Conservation (phyloP, 2,888 invertebrate genomes). For the Scaptomyza parva region DNA sequence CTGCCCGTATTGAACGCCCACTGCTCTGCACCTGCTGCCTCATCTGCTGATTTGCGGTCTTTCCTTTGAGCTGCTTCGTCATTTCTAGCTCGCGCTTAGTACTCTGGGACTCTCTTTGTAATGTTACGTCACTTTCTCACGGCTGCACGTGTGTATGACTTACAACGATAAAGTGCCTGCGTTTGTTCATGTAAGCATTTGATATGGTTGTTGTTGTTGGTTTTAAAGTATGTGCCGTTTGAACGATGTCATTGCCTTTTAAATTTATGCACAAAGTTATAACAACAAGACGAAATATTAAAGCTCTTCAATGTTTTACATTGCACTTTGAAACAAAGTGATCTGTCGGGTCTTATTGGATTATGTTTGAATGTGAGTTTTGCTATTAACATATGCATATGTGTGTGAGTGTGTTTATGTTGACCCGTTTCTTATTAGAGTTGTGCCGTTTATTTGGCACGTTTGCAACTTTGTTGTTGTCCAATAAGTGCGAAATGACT, state of each 20-base stretch:
- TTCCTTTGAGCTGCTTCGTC: slow-evolving; percentile 32
- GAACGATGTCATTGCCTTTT: slow-evolving; percentile 63
- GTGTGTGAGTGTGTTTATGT: slow-evolving; percentile 12
- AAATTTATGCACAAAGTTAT: slow-evolving; percentile 54
- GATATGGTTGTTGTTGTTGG: slow-evolving; percentile 22
- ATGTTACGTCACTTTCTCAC: slow-evolving; percentile 81
- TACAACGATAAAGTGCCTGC: slow-evolving; percentile 35
- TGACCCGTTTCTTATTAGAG: slow-evolving; percentile 61
- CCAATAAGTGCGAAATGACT: slow-evolving; percentile 52
- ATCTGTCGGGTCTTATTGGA: slow-evolving; percentile 30
- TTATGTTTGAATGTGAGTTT: slow-evolving; percentile 1
- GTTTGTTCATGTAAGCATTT: slow-evolving; percentile 26
- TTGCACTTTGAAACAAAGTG: slow-evolving; percentile 23
- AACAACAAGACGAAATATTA: slow-evolving; percentile 5
- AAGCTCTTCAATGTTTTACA: slow-evolving; percentile 14
- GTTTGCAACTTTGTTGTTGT: slow-evolving; percentile 46
- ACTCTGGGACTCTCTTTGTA: slow-evolving; percentile 59
- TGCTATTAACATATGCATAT: slow-evolving; percentile 6
- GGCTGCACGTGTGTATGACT: slow-evolving; percentile 68
- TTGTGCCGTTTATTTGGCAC: slow-evolving; percentile 37
- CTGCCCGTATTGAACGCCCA: slow-evolving; percentile 11
- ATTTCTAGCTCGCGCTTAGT: slow-evolving; percentile 34
- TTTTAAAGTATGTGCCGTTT: slow-evolving; percentile 21
- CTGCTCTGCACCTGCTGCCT: slow-evolving; percentile 38
- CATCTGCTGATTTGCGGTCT: slow-evolving; percentile 26